Evolutionary conservation across 2,888 invertebrate genomes (phyloP).

Genomic region (Drosophila mimetica): DNA sequence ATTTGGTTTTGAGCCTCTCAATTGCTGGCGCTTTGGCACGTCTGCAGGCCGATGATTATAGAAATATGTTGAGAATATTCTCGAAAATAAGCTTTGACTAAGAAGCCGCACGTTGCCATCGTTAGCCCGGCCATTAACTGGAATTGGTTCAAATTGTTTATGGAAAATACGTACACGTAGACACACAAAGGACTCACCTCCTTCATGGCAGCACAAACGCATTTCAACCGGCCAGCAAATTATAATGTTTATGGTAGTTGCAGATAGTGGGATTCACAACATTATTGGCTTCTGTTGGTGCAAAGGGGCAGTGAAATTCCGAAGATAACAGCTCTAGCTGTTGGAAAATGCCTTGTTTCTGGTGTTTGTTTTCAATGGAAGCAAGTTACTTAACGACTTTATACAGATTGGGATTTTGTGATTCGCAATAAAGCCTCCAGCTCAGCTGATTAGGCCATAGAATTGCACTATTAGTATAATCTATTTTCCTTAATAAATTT

Average conservation of each 20-base stretch:
- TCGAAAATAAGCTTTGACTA: slow-evolving; percentile 22
- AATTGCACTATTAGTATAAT: too few relatives aligned
- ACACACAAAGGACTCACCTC: slow-evolving; percentile 26
- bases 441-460: background rate
- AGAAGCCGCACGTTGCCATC: slow-evolving; percentile 47
- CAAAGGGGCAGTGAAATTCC: background rate
- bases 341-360: slow-evolving; percentile 1
- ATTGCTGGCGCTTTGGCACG: slow-evolving; percentile 38
- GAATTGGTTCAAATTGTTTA: slow-evolving; percentile 69
- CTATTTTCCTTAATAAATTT: too few relatives aligned
- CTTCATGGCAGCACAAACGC: slow-evolving; percentile 26
- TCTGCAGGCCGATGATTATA: slow-evolving; percentile 31
- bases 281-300: slow-evolving; percentile 19
- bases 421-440: background rate
- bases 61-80: slow-evolving; percentile 39
- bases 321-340: slow-evolving; percentile 8
- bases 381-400: background rate
- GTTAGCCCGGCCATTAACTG: slow-evolving; percentile 53
- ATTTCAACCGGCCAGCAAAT: slow-evolving; percentile 36
- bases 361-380: background rate
- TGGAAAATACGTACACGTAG: slow-evolving; percentile 32
- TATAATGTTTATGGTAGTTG: slow-evolving; percentile 23
- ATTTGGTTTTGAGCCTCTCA: slow-evolving; percentile 28
- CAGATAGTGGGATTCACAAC: slow-evolving; percentile 10
- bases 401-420: slow-evolving; percentile 5